Conservation (phyloP, 2,888 invertebrate species). For the Panorpa germanica region DNA sequence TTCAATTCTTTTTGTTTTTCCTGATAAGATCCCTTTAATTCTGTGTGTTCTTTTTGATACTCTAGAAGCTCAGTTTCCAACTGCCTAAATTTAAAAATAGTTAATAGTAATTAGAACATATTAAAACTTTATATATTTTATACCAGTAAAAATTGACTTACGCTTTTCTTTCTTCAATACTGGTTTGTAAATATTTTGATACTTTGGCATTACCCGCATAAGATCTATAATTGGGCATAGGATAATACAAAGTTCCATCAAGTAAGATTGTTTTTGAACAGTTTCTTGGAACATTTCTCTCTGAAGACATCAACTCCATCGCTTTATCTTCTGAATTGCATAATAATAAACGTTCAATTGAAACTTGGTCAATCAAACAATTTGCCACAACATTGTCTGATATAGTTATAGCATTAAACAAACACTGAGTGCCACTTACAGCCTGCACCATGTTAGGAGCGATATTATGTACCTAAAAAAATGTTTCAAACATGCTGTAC, state of each 20-base stretch:
- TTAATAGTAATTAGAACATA: constrained; percentile 12
- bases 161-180: constrained; percentile 40
- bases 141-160: constrained; percentile 17
- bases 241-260: constrained; percentile 45
- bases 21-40: too few species aligned
- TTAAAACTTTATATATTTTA: constrained; percentile 3
- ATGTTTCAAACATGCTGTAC: constrained; percentile 19
- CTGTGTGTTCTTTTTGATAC: constrained; percentile 8
- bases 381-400: constrained; percentile 63
- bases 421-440: constrained; percentile 23
- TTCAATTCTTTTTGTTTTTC: constrained; percentile 9
- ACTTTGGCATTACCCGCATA: constrained; percentile 39
- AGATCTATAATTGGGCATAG: constrained; percentile 57
- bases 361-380: constrained; percentile 60
- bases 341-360: constrained; percentile 56
- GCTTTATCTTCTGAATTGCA: constrained; percentile 43
- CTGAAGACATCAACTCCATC: constrained; percentile 42
- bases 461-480: constrained; percentile 27
- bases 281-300: constrained; percentile 43
- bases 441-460: constrained; percentile 25
- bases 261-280: constrained; percentile 46
- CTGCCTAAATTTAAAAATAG: constrained; percentile 11
- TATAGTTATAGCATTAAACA: constrained; percentile 55
- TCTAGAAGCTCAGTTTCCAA: constrained; percentile 12
- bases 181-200: constrained; percentile 43